Evolutionary conservation across 1,140 invertebrate species (phyloP).

Genomic region (Diachasma alloeum): DNA sequence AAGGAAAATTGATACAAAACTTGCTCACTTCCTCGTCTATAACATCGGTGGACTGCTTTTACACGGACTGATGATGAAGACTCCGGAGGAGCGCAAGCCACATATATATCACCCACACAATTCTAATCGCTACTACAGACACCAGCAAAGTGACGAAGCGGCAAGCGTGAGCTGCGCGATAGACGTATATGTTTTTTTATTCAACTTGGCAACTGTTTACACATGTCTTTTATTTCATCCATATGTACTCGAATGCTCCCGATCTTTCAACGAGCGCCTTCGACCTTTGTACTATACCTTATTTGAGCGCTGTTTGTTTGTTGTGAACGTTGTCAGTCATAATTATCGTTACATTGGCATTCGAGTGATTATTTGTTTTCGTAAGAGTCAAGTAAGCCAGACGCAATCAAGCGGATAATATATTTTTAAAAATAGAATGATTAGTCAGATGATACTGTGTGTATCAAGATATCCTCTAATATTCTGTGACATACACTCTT

Average conservation of each 20-base stretch:
- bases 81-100: neutral
- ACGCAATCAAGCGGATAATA: too few species aligned
- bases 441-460: too few species aligned
- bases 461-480: too few species aligned
- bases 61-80: neutral
- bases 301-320: too few species aligned
- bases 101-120: slow-evolving; percentile 4
- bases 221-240: neutral
- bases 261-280: neutral
- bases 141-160: neutral
- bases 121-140: neutral
- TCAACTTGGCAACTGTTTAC: slow-evolving; percentile 7
- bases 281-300: neutral
- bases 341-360: too few species aligned
- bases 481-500: too few species aligned
- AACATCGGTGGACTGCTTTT: neutral
- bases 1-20: neutral
- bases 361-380: too few species aligned
- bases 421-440: too few species aligned
- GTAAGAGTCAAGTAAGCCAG: too few species aligned
- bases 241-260: neutral
- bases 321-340: too few species aligned
- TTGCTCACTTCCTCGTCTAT: neutral
- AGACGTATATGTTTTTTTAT: slow-evolving; percentile 6
- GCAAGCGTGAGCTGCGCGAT: neutral